Conservation (phyloP, 2,113 vertebrate genomes). For the Bos taurus region DNA sequence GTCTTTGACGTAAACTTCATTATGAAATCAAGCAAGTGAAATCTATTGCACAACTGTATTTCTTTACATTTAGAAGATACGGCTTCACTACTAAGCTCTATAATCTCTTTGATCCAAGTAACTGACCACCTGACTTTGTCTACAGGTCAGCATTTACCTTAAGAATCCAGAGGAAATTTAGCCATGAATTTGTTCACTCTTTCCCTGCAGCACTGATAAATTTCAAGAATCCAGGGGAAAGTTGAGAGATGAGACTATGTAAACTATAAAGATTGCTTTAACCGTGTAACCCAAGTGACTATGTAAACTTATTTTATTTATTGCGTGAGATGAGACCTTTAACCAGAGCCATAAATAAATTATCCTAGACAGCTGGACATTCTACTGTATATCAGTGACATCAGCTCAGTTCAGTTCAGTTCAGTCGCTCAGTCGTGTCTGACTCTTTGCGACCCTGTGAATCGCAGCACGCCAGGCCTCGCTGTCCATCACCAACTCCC, state of each 20-base stretch:
- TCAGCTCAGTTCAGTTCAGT: too few relatives aligned
- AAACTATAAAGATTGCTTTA: neutral
- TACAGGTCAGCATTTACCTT: neutral
- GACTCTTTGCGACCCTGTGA: too few relatives aligned
- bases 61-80: neutral
- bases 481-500: too few relatives aligned
- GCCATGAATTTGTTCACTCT: neutral
- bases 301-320: neutral
- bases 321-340: neutral
- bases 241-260: neutral
- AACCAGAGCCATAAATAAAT: neutral
- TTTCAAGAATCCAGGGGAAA: neutral
- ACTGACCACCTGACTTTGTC: neutral
- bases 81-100: neutral
- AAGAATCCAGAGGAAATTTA: neutral
- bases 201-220: neutral
- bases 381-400: neutral
- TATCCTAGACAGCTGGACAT: neutral
- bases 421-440: too few relatives aligned
- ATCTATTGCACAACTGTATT: neutral
- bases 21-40: conserved; percentile 27
- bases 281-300: neutral
- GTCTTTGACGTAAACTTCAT: neutral
- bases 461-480: too few relatives aligned
- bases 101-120: neutral